Evolutionary conservation across 2,797 vertebrate species (phyloP), one percentile per base, ranked within the genome.

Genomic region (Liasis olivaceus): DNA sequence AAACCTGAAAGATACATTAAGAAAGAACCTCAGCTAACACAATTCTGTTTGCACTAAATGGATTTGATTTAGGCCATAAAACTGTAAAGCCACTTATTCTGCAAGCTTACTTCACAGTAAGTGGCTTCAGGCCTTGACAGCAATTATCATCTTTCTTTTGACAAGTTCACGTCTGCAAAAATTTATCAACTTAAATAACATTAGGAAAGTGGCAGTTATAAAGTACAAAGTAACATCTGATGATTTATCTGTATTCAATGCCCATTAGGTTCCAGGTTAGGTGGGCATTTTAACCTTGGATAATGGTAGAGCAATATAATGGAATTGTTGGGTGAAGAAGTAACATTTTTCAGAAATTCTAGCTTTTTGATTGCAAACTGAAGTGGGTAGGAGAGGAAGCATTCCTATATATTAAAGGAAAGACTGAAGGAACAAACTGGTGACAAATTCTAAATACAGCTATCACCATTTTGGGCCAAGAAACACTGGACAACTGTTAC

Each of bases 191-290:
- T 17, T 0, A 0, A 54, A 36, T 24, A 22, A 4, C 2, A 0
- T 28, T 0, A 0, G 26, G 0, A 3, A 4, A 59, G 17, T 1
- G 11, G 77, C 42, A 9, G 0, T 0, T 47, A 0, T 1, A 26
- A 24, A 0, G 26, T 14, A 60, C 3, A 20, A 47, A 36, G 8
- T 36, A 11, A 15, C 4, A 17, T 66, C 31, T 77, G 69, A 0
- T 0, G 51, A 1, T 72, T 91, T 87, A 66, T 1, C 87, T 88
- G 7, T 58, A 85, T 59, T 59, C 28, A 42, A 0, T 77, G 17
- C 7, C 69, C 17, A 77, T 42, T 20, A 11, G 72, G 72, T 77
- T 77, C 36, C 17, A 77, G 7, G 36, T 77, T 42, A 77, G 69
- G 15, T 72, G 17, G 3, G 72, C 36, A 77, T 42, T 77, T 77